Conservation (phyloP, 2,888 invertebrate genomes). For the Panopea generosa region DNA sequence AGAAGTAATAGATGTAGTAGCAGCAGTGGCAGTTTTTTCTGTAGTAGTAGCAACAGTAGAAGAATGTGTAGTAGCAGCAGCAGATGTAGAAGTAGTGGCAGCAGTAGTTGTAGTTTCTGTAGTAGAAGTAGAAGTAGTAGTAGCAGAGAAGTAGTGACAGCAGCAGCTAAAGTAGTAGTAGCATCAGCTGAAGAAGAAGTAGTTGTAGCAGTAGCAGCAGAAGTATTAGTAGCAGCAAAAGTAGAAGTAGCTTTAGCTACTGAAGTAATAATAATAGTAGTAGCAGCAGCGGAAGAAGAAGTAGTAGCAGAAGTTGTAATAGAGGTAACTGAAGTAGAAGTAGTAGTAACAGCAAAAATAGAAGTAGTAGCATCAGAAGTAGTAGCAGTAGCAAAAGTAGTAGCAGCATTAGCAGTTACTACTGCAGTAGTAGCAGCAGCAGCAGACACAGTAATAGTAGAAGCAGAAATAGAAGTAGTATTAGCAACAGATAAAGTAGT, state of each 20-base stretch:
- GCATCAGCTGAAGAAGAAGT: constrained; percentile 4
- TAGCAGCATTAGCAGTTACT: background rate
- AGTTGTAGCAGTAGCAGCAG: background rate
- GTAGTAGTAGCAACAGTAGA: too few relatives aligned
- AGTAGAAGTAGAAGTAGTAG: constrained; percentile 11
- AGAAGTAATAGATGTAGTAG: too few relatives aligned
- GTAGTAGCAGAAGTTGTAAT: constrained; percentile 7
- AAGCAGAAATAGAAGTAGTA: background rate
- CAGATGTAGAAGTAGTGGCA: too few relatives aligned
- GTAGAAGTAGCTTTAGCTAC: constrained; percentile 1
- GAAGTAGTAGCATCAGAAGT: constrained; percentile 9
- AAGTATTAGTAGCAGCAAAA: constrained; percentile 8
- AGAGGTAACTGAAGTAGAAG: background rate
- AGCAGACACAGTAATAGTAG: background rate
- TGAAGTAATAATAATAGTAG: constrained; percentile 5
- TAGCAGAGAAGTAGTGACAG: constrained; percentile 6
- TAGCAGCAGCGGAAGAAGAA: constrained; percentile 5
- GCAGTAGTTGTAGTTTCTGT: too few relatives aligned
- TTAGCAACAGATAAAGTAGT: too few relatives aligned
- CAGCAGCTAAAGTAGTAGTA: constrained; percentile 3
- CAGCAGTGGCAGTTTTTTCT: too few relatives aligned
- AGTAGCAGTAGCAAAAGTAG: constrained; percentile 4
- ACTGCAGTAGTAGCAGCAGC: background rate
- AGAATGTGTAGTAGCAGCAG: too few relatives aligned
- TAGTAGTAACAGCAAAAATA: constrained; percentile 6